A percentile compares a stretch with the other conserved stretches of the same genome.
Evolutionary conservation across 2,113 vertebrate species (phyloP).

Genomic region (Sapajus apella): DNA sequence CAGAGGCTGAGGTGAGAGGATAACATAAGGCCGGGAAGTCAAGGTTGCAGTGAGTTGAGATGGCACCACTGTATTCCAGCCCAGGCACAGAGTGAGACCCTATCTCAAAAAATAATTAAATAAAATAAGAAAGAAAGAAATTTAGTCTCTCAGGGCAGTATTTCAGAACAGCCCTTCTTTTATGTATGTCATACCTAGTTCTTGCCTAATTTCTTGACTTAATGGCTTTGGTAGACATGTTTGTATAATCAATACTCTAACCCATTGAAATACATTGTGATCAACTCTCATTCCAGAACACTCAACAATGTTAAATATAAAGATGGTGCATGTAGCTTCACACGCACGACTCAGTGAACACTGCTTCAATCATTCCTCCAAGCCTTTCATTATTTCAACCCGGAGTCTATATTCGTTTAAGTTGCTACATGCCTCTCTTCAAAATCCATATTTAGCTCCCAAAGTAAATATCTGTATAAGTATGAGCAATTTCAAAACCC

Average conservation of each 20-base stretch:
- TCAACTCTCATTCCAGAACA: neutral
- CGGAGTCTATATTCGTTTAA: neutral
- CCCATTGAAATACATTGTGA: neutral
- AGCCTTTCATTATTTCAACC: neutral
- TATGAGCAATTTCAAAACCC: constrained; percentile 21
- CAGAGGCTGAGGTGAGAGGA: no score
- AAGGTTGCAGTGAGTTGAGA: no score
- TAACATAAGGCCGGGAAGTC: no score
- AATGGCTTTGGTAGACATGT: neutral
- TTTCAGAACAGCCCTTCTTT: neutral
- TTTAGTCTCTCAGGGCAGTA: neutral
- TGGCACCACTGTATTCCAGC: no score
- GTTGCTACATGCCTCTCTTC: neutral
- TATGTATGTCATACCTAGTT: neutral
- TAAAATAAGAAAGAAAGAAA: neutral
- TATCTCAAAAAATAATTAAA: neutral
- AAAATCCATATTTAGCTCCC: neutral
- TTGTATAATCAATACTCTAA: neutral
- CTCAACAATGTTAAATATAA: neutral
- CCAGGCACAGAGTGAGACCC: no score
- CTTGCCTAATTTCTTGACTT: neutral
- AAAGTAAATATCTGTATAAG: neutral
- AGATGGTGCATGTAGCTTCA: no score
- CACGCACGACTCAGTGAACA: neutral
- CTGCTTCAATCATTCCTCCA: neutral